Conservation (phyloP, 2,113 vertebrate genomes). For the Malurus alboscapulatus region DNA sequence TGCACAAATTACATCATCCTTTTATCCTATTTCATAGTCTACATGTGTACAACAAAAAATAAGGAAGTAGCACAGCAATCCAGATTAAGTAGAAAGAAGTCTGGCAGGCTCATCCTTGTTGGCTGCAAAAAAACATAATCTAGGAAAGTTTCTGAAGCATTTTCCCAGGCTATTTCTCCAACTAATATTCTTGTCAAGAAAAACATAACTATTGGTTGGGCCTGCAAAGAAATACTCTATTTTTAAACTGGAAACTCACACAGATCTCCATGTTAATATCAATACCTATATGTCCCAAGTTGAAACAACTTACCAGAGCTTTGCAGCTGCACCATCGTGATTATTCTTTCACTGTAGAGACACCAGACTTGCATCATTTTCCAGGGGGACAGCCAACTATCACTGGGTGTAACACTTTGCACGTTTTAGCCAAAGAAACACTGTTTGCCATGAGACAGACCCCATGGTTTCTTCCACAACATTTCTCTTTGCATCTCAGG, state of each 20-base stretch:
- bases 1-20: neutral
- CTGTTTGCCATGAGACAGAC: neutral
- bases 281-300: neutral
- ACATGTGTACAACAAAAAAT: neutral
- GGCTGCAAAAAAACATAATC: neutral
- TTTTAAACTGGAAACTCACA: neutral
- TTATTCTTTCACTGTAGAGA: neutral
- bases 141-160: neutral
- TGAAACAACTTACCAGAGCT: neutral
- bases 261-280: neutral
- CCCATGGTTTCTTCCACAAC: neutral
- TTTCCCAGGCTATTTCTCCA: slow-evolving; percentile 9
- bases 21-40: neutral
- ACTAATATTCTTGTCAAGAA: neutral
- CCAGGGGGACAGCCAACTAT: neutral
- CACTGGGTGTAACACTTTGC: neutral
- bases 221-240: neutral
- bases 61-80: neutral
- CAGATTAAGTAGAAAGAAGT: neutral
- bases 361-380: neutral
- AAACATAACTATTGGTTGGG: neutral
- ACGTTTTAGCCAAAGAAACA: neutral
- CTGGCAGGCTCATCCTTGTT: slow-evolving; percentile 2
- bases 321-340: neutral
- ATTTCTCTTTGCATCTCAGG: neutral